These are phyloP conservation scores for Eulemur macaco DNA, from an alignment of 2,113 vertebrate species.

Conservation along the genomic window DNA sequence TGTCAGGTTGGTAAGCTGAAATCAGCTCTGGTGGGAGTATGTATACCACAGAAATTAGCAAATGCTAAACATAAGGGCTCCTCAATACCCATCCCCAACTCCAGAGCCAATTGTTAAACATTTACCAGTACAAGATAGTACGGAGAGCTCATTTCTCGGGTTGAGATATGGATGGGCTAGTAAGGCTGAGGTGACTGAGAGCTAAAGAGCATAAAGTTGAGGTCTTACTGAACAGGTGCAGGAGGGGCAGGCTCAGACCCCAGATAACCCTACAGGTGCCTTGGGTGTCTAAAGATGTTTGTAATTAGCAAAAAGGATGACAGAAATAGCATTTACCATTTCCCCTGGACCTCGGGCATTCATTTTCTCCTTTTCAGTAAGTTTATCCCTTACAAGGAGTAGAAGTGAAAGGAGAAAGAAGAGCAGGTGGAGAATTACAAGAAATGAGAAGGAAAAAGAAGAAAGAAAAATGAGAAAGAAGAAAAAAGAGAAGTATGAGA, in stretches of 20 bases:
- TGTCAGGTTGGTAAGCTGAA: not conserved
- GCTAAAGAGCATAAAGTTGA: not conserved
- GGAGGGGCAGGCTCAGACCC: not conserved
- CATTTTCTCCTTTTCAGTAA: not conserved
- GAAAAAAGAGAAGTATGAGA: not conserved
- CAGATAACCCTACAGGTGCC: not conserved
- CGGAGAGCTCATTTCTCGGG: not conserved
- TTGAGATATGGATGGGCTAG: fast-evolving
- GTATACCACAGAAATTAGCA: not conserved
- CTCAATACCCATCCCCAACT: not conserved
- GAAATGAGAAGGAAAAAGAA: not conserved
- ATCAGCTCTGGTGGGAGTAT: not conserved
- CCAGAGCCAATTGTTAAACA: not conserved
- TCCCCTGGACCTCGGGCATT: not conserved
- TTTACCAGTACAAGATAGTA: not conserved
- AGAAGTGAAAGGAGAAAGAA: not conserved
- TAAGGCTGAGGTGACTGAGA: not conserved
- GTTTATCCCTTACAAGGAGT: not conserved
- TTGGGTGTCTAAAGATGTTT: not conserved
- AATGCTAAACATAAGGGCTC: not conserved
- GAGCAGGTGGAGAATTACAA: not conserved
- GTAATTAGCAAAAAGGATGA: not conserved
- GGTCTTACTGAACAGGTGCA: not conserved
- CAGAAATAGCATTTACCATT: not conserved
- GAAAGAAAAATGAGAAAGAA: not conserved